Evolutionary conservation across 2,113 vertebrate species (phyloP).

Genomic region (Erythrocercus mccallii): DNA sequence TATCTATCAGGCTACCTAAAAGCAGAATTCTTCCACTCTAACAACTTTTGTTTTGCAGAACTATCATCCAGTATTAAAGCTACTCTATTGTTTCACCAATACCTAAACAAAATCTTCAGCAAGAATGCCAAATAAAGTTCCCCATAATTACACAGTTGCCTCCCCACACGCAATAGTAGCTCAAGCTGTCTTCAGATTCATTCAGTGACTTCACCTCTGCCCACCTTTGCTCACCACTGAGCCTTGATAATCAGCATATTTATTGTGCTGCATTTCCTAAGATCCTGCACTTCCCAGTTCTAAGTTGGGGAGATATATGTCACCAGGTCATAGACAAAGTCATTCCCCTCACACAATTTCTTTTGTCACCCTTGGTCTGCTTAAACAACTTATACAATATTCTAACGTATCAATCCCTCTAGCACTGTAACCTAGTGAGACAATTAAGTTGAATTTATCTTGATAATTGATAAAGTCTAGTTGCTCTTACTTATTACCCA

Average conservation of each 20-base stretch:
- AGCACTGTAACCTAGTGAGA: not conserved
- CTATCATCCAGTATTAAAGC: not conserved
- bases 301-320: not conserved
- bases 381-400: not conserved
- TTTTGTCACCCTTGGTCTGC: not conserved
- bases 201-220: not conserved
- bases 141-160: not conserved
- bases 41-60: not conserved
- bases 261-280: not conserved
- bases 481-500: not conserved
- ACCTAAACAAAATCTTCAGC: not conserved
- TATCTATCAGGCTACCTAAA: not conserved
- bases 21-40: not conserved
- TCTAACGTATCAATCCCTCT: not conserved
- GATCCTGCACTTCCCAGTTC: not conserved
- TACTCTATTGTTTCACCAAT: not conserved
- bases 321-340: not conserved
- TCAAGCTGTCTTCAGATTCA: not conserved
- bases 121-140: not conserved
- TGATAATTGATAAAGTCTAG: not conserved
- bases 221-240: not conserved
- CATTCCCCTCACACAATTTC: not conserved
- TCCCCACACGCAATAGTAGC: not conserved
- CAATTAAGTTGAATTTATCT: not conserved
- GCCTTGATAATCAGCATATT: not conserved